These are phyloP conservation scores for Hippocampus mohnikei DNA, from an alignment of 2,113 vertebrate genomes.

Conservation along the genomic window DNA sequence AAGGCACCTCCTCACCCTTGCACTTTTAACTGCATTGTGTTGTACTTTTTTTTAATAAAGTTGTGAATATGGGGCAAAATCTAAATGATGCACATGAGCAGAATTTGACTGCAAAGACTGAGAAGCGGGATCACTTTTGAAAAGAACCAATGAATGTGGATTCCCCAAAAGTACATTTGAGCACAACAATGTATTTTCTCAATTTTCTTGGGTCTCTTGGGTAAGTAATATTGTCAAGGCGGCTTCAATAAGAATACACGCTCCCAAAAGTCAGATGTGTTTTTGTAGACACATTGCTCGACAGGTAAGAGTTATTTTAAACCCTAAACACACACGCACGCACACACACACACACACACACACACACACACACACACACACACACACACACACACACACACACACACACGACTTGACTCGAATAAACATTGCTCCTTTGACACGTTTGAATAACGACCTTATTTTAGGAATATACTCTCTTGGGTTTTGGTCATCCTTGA, in stretches of 20 bases:
- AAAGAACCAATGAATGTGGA: not conserved
- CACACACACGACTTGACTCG: not conserved
- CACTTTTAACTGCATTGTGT: constrained; percentile 57
- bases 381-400: not conserved
- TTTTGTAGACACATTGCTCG: constrained; percentile 7
- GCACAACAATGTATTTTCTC: not conserved
- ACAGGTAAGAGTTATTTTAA: constrained; percentile 8
- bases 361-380: not conserved
- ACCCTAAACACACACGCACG: constrained; percentile 1
- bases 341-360: too few species aligned
- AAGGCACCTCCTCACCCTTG: constrained; percentile 65
- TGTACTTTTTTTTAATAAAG: constrained; percentile 52
- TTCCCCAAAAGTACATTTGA: not conserved
- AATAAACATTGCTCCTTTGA: constrained; percentile 20
- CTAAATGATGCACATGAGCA: constrained; percentile 37
- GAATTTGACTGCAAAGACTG: constrained; percentile 18
- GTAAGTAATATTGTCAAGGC: not conserved
- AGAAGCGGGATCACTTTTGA: constrained; percentile 6
- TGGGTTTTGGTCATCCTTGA: constrained; percentile 51
- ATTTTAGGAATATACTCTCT: constrained; percentile 26
- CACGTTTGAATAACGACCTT: constrained; percentile 41
- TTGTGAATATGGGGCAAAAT: constrained; percentile 45
- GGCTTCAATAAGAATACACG: constrained; percentile 6
- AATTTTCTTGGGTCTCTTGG: not conserved
- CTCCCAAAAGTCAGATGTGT: not conserved